These are phyloP conservation scores for Tiliacea citrago DNA, from an alignment of 2,888 invertebrate species.

Conservation along the genomic window DNA sequence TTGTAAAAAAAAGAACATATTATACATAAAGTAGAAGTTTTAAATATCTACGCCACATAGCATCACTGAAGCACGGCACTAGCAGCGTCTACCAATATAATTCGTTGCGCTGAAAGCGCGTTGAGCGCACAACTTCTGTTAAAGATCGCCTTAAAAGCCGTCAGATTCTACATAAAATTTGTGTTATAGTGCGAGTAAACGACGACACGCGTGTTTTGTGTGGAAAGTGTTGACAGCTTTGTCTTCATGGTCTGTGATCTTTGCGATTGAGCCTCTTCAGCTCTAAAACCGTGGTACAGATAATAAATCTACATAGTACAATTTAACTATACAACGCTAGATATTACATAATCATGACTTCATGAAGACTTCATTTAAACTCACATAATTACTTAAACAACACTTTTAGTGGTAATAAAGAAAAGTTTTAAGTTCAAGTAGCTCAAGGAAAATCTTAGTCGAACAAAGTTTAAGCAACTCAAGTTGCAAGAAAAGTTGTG, in stretches of 20 bases:
- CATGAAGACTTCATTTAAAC: background rate
- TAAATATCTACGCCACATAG: background rate
- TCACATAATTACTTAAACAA: background rate
- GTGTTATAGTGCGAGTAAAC: background rate
- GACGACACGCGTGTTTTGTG: background rate
- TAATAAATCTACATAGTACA: background rate
- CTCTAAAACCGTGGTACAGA: background rate
- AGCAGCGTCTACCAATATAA: background rate
- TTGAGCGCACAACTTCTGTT: background rate
- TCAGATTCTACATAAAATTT: background rate
- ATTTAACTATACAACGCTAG: background rate
- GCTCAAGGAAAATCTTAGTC: background rate
- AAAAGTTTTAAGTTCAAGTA: background rate
- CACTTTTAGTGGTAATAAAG: slow-evolving; percentile 3
- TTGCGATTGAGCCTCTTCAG: background rate
- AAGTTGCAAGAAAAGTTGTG: slow-evolving; percentile 16
- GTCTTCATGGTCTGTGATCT: background rate
- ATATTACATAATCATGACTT: background rate
- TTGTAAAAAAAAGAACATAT: background rate
- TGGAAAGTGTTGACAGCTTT: background rate
- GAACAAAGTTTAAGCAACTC: slow-evolving; percentile 27
- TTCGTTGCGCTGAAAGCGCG: background rate
- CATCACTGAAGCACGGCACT: background rate
- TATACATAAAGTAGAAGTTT: background rate
- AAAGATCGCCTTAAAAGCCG: background rate